Percentiles rank a stretch among this genome's conserved stretches.
Evolutionary conservation across 53 echinoderm and acorn worm species (phyloP).

Genomic region (Echinometra lucunter): DNA sequence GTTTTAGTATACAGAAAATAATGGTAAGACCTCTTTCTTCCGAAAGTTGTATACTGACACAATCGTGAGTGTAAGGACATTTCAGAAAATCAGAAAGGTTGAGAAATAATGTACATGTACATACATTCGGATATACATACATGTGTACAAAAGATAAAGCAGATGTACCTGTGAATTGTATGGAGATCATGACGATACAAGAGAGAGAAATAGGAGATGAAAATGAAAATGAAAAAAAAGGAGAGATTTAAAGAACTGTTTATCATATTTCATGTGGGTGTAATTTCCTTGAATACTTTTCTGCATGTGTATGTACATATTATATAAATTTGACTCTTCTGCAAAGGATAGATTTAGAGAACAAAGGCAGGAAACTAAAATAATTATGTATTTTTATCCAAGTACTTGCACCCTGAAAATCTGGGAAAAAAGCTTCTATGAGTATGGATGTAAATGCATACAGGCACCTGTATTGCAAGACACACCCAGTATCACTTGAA

Average conservation of each 20-base stretch:
- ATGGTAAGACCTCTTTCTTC: no score
- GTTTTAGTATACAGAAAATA: no score
- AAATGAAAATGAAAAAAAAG: background rate
- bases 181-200: no score
- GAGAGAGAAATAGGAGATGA: background rate
- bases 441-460: background rate
- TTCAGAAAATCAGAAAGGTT: no score
- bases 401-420: background rate
- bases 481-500: conserved; percentile 49
- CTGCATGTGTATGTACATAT: no score
- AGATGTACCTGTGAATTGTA: no score
- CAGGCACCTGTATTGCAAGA: background rate
- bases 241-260: background rate
- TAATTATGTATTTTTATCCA: background rate
- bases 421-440: background rate
- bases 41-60: no score
- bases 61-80: no score
- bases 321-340: background rate
- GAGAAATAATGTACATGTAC: no score
- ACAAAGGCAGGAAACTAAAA: background rate
- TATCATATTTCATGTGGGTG: no score
- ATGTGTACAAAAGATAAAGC: no score
- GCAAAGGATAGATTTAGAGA: background rate
- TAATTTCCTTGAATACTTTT: no score
- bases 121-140: background rate